Base-by-base conservation (phyloP, 2,888 invertebrate species). In the Parnassius smintheus region DNA sequence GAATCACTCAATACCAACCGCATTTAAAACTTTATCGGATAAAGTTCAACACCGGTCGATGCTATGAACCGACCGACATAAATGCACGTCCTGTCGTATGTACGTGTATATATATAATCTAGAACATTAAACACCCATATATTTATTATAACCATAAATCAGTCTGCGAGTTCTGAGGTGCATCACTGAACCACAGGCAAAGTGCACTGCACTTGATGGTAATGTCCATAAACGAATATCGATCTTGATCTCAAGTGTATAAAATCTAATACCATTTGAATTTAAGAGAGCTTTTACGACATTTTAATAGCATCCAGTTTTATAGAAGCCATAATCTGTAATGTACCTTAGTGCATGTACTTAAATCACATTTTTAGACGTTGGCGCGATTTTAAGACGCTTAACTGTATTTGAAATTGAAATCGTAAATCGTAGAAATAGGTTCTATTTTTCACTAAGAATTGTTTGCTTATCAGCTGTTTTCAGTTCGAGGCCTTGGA, bases 81-180 rank as follows among this genome's bases (percentile, higher is more conserved):
- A 42, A 50, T 48, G 48, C 41, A 57, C 53, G 48, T 52, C 54
- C 59, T 45, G 42, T 51, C 41, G 25, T 46, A 55, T 46, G 54
- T 62, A 62, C 41, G 42, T 79, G 80, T 80, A 85, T 83, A 81
- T 80, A 85, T 83, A 86, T 89, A 87, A 89, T 88, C 85, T 86
- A 73, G 77, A 80, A 86, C 85, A 86, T 91, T 87, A 89, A 88
- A 86, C 86, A 85, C 75, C 83, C 85, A 87, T 89, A 86, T 86
- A 89, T 89, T 89, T 90, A 91, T 88, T 87, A 87, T 85, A 85
- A 79, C 81, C 81, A 88, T 91, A 91, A 90, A 91, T 91, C 88
- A 88, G 84, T 84, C 88, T 86, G 72, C 75, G 71, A 75, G 82
- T 78, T 81, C 81, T 71, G 82, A 85, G 88, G 86, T 84, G 87